These are phyloP conservation scores for Trachymyrmex cornetzi DNA, from an alignment of 1,140 invertebrate species.

Conservation along the genomic window DNA sequence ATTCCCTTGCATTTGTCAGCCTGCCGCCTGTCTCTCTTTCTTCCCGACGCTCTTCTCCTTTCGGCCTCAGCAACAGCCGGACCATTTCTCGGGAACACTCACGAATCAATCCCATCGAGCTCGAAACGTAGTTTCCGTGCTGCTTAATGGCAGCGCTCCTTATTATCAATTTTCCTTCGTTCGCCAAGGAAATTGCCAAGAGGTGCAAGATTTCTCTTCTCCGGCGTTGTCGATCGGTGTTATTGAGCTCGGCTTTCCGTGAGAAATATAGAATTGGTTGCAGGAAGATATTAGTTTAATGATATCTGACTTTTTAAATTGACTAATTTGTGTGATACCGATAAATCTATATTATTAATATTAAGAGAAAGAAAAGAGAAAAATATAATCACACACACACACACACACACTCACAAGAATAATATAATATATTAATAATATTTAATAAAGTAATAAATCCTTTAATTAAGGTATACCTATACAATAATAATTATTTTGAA, in stretches of 20 bases:
- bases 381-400: background rate
- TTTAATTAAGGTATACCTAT: background rate
- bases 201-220: slow-evolving; percentile 39
- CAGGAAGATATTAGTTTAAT: slow-evolving; percentile 41
- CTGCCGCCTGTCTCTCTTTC: slow-evolving; percentile 28
- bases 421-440: background rate
- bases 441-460: background rate
- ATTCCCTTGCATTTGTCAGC: slow-evolving; percentile 71
- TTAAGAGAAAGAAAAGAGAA: background rate
- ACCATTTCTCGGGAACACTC: slow-evolving; percentile 39
- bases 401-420: background rate
- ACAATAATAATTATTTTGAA: background rate
- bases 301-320: slow-evolving; percentile 3
- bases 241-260: slow-evolving; percentile 33
- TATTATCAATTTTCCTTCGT: slow-evolving; percentile 49
- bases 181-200: slow-evolving; percentile 36
- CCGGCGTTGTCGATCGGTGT: slow-evolving; percentile 2
- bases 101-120: slow-evolving; percentile 50
- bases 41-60: slow-evolving; percentile 20
- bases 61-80: slow-evolving; percentile 27
- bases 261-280: slow-evolving; percentile 32
- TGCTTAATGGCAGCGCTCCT: slow-evolving; percentile 45
- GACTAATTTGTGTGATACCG: background rate
- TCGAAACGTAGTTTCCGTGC: slow-evolving; percentile 38
- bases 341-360: slow-evolving; percentile 26